phyloP scores from a whole-genome alignment of 2,888 invertebrate species.

The Xanthorhoe spadicearia region DNA sequence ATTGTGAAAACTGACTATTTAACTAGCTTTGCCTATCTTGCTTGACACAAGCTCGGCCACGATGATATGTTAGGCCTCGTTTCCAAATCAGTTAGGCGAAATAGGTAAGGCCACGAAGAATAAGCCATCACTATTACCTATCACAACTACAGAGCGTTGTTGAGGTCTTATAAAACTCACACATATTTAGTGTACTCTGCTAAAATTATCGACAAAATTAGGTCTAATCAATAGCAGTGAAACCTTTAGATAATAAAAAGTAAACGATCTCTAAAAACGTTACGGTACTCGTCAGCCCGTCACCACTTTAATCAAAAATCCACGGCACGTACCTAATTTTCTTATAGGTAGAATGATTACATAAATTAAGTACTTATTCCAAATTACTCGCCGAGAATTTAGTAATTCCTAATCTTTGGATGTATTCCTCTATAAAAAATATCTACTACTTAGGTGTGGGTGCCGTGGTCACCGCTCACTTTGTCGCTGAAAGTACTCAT shows the following conservation, averaged over 20 bases:
- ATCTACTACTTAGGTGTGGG: constrained; percentile 32
- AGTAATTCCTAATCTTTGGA: constrained; percentile 51
- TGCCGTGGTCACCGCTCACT: constrained; percentile 64
- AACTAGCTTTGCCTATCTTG: too few relatives aligned
- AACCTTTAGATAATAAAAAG: neutral
- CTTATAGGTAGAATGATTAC: constrained; percentile 44
- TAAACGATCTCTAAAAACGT: constrained; percentile 5
- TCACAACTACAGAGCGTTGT: too few relatives aligned
- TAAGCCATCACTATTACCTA: too few relatives aligned
- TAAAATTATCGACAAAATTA: neutral
- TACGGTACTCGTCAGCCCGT: constrained; percentile 36
- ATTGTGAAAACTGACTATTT: too few relatives aligned
- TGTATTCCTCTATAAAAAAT: constrained; percentile 53
- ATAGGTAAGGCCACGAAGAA: too few relatives aligned
- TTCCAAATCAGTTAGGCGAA: too few relatives aligned
- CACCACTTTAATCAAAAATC: constrained; percentile 32
- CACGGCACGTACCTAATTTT: constrained; percentile 45
- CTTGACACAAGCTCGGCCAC: too few relatives aligned
- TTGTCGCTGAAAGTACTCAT: constrained; percentile 69
- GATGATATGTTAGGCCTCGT: too few relatives aligned
- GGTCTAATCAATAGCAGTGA: neutral
- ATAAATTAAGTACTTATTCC: constrained; percentile 32
- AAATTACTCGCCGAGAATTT: constrained; percentile 46
- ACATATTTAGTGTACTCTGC: too few relatives aligned
- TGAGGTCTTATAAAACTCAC: too few relatives aligned